Evolutionary conservation across 2,888 invertebrate species (phyloP).

Genomic region (Alsophila aescularia): DNA sequence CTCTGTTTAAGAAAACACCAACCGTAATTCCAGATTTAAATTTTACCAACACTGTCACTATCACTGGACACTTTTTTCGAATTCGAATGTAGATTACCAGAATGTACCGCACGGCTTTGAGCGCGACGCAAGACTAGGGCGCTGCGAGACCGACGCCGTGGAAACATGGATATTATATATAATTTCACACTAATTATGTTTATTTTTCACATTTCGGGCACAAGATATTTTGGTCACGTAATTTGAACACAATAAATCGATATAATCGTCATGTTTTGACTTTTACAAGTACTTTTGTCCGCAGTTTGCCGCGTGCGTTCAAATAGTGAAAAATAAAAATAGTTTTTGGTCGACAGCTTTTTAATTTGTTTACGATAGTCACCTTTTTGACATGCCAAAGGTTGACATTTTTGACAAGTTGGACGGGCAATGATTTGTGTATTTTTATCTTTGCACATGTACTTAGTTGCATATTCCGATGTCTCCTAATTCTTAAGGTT

Average conservation of each 20-base stretch:
- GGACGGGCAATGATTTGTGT: conserved; percentile 24
- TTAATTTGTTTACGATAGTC: conserved; percentile 25
- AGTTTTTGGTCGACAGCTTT: conserved; percentile 14
- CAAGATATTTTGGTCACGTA: conserved; percentile 39
- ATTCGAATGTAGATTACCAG: conserved; percentile 56
- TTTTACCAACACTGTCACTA: conserved; percentile 68
- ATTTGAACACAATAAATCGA: conserved; percentile 53
- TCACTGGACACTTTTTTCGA: conserved; percentile 61
- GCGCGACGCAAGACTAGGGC: conserved; percentile 66
- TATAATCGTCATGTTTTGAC: conserved; percentile 43
- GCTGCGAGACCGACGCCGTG: conserved; percentile 40
- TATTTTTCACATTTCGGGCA: conserved; percentile 58
- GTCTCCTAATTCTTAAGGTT: conserved; percentile 30
- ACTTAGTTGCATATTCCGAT: conserved; percentile 28
- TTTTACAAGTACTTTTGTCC: conserved; percentile 1
- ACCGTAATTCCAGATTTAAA: conserved; percentile 62
- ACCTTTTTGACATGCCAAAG: conserved; percentile 30
- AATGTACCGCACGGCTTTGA: conserved; percentile 63
- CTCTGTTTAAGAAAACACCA: conserved; percentile 60
- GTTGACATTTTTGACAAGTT: conserved; percentile 35
- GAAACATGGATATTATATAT: conserved; percentile 64
- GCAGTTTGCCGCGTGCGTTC: not conserved
- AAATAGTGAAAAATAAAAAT: conserved; percentile 12
- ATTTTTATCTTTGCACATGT: conserved; percentile 10
- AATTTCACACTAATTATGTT: conserved; percentile 72